A percentile compares a stretch with the other conserved stretches of the same genome.
Conservation (phyloP, 2,888 invertebrate species). For the Leptinotarsa peninsularis region DNA sequence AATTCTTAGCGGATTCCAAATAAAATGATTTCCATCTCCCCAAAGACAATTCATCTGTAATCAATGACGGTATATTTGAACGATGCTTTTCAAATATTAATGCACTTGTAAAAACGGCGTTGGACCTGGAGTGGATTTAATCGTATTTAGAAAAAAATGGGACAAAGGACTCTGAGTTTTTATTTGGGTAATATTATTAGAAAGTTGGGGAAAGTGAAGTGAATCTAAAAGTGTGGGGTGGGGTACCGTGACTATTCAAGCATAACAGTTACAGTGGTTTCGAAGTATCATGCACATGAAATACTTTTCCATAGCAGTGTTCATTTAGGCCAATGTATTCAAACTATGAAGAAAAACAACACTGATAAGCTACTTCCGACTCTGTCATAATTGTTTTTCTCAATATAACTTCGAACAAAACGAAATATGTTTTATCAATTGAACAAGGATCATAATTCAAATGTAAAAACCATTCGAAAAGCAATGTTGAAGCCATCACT, state of each 20-base stretch:
- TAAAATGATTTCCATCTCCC: slow-evolving; percentile 57
- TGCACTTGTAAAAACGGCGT: slow-evolving; percentile 49
- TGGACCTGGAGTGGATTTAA: slow-evolving; percentile 38
- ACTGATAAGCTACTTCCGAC: too few relatives aligned
- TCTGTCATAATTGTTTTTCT: too few relatives aligned
- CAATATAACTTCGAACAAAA: too few relatives aligned
- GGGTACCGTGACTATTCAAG: neutral
- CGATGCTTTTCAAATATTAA: slow-evolving; percentile 54
- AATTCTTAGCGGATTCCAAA: slow-evolving; percentile 59
- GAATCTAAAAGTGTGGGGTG: neutral
- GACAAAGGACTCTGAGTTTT: slow-evolving; percentile 3
- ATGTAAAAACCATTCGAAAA: too few relatives aligned
- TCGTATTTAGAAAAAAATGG: slow-evolving; percentile 33
- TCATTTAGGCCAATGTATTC: too few relatives aligned
- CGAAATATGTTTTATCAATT: too few relatives aligned
- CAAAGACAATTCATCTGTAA: slow-evolving; percentile 57
- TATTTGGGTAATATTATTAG: neutral
- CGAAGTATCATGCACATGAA: too few relatives aligned
- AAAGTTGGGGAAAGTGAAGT: neutral
- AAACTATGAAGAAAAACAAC: too few relatives aligned
- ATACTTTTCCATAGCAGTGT: too few relatives aligned
- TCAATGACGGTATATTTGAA: slow-evolving; percentile 54
- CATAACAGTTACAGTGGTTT: neutral
- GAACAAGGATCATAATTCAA: too few relatives aligned
- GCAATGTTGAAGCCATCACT: too few relatives aligned